Evolutionary conservation across 2,888 invertebrate species (phyloP).

Genomic region (Agapostemon virescens): DNA sequence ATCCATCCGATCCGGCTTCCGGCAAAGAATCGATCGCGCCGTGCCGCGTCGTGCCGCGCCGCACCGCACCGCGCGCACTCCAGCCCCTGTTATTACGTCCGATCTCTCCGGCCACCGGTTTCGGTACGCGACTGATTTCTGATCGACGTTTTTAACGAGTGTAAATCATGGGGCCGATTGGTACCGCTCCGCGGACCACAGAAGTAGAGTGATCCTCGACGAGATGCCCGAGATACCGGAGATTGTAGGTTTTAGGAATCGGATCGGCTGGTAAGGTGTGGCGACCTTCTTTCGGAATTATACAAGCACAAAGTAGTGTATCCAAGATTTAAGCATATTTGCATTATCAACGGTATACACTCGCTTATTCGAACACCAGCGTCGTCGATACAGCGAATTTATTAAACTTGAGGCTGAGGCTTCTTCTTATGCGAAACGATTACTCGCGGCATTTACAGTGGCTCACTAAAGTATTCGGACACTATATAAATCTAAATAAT

Average conservation of each 20-base stretch:
- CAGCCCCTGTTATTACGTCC: constrained; percentile 39
- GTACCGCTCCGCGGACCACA: not conserved
- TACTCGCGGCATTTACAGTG: no score
- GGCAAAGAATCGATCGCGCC: constrained; percentile 41
- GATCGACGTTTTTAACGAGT: constrained; percentile 18
- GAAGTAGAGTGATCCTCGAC: not conserved
- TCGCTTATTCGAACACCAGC: no score
- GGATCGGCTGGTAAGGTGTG: not conserved
- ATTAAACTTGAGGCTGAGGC: not conserved
- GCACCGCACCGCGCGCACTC: not conserved
- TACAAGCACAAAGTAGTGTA: not conserved
- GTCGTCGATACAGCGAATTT: not conserved
- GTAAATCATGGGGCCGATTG: constrained; percentile 17
- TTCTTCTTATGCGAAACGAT: no score
- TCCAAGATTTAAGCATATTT: not conserved
- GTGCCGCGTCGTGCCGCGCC: not conserved
- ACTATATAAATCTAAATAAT: no score
- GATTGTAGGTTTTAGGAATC: constrained; percentile 6
- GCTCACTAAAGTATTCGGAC: no score
- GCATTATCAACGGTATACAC: no score
- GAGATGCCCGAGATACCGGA: not conserved
- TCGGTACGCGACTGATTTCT: constrained; percentile 27
- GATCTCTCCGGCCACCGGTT: constrained; percentile 13
- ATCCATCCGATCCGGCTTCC: constrained; percentile 45
- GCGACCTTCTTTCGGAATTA: not conserved